A percentile compares a stretch with the other conserved stretches of the same genome.
These are phyloP conservation scores for Apantesis nais DNA, from an alignment of 2,888 invertebrate species.

Conservation along the genomic window DNA sequence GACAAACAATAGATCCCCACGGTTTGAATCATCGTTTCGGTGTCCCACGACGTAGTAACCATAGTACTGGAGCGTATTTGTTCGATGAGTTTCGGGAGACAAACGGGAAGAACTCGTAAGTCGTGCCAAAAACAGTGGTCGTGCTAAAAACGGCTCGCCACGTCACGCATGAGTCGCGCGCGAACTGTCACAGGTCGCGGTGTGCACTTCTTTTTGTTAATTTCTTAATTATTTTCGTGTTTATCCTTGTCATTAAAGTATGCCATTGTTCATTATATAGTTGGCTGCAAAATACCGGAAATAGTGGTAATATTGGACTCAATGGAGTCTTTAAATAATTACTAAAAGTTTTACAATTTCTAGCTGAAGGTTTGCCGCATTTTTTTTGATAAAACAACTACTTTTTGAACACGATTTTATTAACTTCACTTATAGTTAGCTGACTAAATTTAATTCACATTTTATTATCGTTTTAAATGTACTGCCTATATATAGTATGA, in stretches of 20 bases:
- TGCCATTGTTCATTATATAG: constrained; percentile 26
- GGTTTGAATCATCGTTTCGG: constrained; percentile 41
- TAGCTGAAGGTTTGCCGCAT: neutral
- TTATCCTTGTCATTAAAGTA: constrained; percentile 41
- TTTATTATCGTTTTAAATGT: neutral
- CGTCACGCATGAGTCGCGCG: constrained; percentile 63
- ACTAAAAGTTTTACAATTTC: neutral
- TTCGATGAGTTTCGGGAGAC: constrained; percentile 53
- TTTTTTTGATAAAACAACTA: neutral
- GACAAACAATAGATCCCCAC: too few species aligned
- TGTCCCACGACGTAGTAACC: constrained; percentile 46
- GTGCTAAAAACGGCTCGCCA: constrained; percentile 74
- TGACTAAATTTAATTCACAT: neutral
- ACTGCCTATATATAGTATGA: neutral
- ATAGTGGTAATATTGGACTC: constrained; percentile 8
- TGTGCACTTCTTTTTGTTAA: constrained; percentile 42
- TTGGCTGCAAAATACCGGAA: constrained; percentile 7
- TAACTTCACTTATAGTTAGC: neutral
- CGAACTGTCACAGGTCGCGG: constrained; percentile 58
- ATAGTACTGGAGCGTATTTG: constrained; percentile 31
- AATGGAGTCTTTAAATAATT: constrained; percentile 12
- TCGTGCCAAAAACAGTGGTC: constrained; percentile 72
- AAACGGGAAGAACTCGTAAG: constrained; percentile 70
- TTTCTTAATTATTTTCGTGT: constrained; percentile 53
- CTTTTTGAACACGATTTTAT: neutral